phyloP scores from a whole-genome alignment of 2,113 vertebrate species.

The Aphelocoma coerulescens region DNA sequence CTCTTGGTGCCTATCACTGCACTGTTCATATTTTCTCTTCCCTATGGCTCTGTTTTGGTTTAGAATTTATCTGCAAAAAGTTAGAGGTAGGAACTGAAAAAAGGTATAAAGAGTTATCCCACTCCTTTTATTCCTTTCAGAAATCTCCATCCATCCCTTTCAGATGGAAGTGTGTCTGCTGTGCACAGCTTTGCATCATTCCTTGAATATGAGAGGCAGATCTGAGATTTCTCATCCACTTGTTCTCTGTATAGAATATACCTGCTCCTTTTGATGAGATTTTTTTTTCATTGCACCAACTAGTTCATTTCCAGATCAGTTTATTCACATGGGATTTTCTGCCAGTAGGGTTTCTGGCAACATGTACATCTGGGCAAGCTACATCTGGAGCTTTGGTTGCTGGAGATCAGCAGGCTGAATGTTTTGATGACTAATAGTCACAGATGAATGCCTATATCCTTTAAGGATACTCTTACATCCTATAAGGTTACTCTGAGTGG shows the following conservation, averaged over 20 bases:
- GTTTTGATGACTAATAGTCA: slow-evolving; percentile 39
- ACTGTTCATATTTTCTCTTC: background rate
- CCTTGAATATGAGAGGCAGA: background rate
- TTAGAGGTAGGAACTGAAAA: background rate
- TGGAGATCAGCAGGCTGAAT: background rate
- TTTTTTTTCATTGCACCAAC: background rate
- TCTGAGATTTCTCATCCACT: background rate
- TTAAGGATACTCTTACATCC: background rate
- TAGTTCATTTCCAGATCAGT: background rate
- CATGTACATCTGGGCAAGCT: background rate
- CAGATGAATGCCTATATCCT: background rate
- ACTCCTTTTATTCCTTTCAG: background rate
- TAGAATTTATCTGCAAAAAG: background rate
- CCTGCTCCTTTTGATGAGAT: background rate
- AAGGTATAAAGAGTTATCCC: background rate
- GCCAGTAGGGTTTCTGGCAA: background rate
- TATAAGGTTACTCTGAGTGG: background rate
- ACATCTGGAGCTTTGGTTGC: background rate
- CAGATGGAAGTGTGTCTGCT: background rate
- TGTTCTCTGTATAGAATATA: background rate
- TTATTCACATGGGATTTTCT: background rate
- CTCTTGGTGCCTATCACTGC: background rate
- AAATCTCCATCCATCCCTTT: background rate
- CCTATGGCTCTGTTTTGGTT: background rate
- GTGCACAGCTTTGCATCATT: background rate